Percentiles rank a stretch among this genome's conserved stretches.
These are phyloP conservation scores for Seriola dumerili DNA, from an alignment of 2,113 vertebrate species.

Conservation along the genomic window DNA sequence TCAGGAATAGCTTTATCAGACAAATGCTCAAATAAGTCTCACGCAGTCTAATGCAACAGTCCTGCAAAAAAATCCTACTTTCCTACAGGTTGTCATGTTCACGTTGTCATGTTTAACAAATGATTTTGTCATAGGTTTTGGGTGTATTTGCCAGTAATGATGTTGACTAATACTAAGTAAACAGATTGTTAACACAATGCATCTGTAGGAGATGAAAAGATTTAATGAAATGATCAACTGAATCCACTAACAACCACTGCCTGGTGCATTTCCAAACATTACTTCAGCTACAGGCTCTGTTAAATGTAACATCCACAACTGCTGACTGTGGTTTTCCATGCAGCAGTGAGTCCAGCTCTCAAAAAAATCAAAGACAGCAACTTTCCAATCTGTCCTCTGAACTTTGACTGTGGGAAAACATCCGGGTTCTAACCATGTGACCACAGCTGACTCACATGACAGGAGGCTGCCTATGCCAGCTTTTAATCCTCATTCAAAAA, in stretches of 20 bases:
- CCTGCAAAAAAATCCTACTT: no score
- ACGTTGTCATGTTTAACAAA: not conserved
- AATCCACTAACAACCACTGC: not conserved
- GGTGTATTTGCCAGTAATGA: not conserved
- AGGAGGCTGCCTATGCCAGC: constrained; percentile 38
- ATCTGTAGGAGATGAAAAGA: not conserved
- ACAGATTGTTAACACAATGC: not conserved
- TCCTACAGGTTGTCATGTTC: not conserved
- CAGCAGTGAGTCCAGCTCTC: constrained; percentile 16
- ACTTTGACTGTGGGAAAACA: constrained; percentile 77
- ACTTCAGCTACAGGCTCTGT: constrained; percentile 28
- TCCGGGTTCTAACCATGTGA: constrained; percentile 79
- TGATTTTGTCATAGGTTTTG: no score
- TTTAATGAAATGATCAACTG: not conserved
- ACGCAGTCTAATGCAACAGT: no score
- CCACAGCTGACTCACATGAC: constrained; percentile 79
- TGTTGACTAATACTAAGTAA: not conserved
- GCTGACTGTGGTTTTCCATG: constrained; percentile 67
- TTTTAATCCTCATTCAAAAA: constrained; percentile 31
- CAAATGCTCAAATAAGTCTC: not conserved
- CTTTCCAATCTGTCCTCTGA: constrained; percentile 69
- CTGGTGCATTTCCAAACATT: constrained; percentile 17
- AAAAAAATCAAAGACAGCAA: constrained; percentile 62
- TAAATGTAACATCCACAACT: constrained; percentile 33
- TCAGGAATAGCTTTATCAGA: not conserved